Evolutionary conservation across 2,797 vertebrate species (phyloP), one percentile per base, ranked within the genome.

Genomic region (Rhinophrynus dorsalis): DNA sequence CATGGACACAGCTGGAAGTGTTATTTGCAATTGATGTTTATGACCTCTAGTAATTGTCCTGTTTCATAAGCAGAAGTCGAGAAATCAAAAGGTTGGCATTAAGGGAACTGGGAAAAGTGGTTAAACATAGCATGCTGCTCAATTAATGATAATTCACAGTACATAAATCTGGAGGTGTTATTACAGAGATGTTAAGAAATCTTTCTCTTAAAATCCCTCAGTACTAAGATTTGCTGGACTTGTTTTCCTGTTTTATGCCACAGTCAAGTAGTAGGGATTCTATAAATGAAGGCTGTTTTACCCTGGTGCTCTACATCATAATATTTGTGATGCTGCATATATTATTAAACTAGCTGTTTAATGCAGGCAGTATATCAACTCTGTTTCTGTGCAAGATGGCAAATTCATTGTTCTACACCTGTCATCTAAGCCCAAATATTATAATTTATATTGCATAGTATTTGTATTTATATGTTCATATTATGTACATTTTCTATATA

Each of bases 21-120:
- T 81, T 76, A 33, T 68, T 86, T 84, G 84, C 81, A 84, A 85
- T 88, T 87, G 81, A 81, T 84, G 85, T 84, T 77, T 75, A 24
- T 79, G 81, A 84, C 84, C 86, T 84, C 78, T 75, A 76, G 78
- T 83, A 84, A 84, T 85, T 88, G 84, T 77, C 77, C 81, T 59
- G 21, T 79, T 85, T 83, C 78, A 76, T 82, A 84, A 79, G 44
- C 74, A 70, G 78, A 77, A 71, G 75, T 82, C 55, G 74, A 44
- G 40, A 85, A 85, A 81, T 64, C 68, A 76, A 37, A 82, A 67
- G 44, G 18, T 33, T 68, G 37, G 11, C 37, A 68, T 68, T 68
- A 60, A 27, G 21, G 15, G 26, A 65, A 38, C 6, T 11, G 17
- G 54, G 32, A 17, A 33, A 20, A 42, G 21, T 59, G 45, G 12